A percentile compares a stretch with the other conserved stretches of the same genome.
These are phyloP conservation scores for Zaprionus obscuricornis DNA, from an alignment of 2,888 invertebrate species.

Conservation along the genomic window DNA sequence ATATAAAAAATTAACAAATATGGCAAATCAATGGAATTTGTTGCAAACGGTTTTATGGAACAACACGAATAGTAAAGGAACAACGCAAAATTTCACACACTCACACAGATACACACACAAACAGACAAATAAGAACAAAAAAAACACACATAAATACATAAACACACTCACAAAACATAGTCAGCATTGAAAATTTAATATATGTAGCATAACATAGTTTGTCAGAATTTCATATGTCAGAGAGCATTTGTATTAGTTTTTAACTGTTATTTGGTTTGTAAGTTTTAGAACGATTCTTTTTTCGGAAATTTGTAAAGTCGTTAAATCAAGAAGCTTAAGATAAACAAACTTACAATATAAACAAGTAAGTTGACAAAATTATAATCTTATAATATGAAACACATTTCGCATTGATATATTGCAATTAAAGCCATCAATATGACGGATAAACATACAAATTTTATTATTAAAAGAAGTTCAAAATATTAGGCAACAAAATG, in stretches of 20 bases:
- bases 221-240: conserved; percentile 1
- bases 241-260: conserved; percentile 8
- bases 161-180: not conserved
- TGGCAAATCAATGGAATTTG: conserved; percentile 46
- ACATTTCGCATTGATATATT: too few species aligned
- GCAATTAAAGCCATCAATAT: too few species aligned
- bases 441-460: too few species aligned
- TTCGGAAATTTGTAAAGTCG: too few species aligned
- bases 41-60: conserved; percentile 53
- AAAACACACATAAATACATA: not conserved
- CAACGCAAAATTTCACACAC: conserved; percentile 48
- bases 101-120: conserved; percentile 55
- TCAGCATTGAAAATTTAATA: conserved; percentile 11
- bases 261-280: conserved; percentile 51
- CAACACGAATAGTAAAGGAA: conserved; percentile 36
- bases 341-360: too few species aligned
- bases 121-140: conserved; percentile 1
- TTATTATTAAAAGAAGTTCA: too few species aligned
- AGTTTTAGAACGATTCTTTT: conserved; percentile 28
- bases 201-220: conserved; percentile 24
- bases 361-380: too few species aligned
- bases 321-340: too few species aligned
- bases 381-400: too few species aligned
- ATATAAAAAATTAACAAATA: conserved; percentile 9
- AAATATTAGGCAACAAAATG: not conserved